Evolutionary conservation across 2,113 vertebrate genomes (phyloP), one percentile per base, ranked within the genome.

Genomic region (Aegithalos caudatus): DNA sequence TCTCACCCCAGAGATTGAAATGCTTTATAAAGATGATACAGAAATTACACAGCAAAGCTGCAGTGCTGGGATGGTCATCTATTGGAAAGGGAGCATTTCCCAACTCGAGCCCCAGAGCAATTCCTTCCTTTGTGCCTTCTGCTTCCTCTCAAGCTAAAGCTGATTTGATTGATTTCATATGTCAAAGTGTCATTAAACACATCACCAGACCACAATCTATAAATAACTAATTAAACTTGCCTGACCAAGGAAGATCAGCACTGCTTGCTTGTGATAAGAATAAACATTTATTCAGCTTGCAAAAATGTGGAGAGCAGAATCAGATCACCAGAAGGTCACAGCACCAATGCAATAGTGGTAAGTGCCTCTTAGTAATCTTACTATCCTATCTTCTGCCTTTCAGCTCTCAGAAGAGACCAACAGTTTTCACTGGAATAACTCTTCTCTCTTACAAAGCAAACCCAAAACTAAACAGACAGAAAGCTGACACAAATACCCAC

Each of bases 361-460:
- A 5, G 33, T 3, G 27, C 38, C 66, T 51, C 74, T 57, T 6
- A 21, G 18, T 10, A 74, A 87, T 33, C 37, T 21, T n/a, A 19
- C 17, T 38, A 20, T 4, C 12, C 60, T 25, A 2, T 9, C 31
- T 53, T 69, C 22, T 24, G 23, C 89, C 84, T 54, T 71, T 85
- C 31, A 57, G 15, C 20, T 51, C 53, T 57, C 81, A 54, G 15
- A 73, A 76, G 12, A 2, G 33, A 72, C 42, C 37, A 53, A 27
- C 15, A 28, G 9, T 29, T 94, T 90, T 28, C 51, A 91, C 11
- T 72, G 45, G 84, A 94, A 24, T 27, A 22, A 61, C 38, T 79
- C 70, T 44, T 15, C 37, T 38, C 58, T 62, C 14, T 62, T 88
- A 92, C 62, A 93, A 77, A 88, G 58, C 45, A 90, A 77, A 86